Evolutionary conservation across 1,140 invertebrate species (phyloP).

Genomic region (Sitodiplosis mosellana): DNA sequence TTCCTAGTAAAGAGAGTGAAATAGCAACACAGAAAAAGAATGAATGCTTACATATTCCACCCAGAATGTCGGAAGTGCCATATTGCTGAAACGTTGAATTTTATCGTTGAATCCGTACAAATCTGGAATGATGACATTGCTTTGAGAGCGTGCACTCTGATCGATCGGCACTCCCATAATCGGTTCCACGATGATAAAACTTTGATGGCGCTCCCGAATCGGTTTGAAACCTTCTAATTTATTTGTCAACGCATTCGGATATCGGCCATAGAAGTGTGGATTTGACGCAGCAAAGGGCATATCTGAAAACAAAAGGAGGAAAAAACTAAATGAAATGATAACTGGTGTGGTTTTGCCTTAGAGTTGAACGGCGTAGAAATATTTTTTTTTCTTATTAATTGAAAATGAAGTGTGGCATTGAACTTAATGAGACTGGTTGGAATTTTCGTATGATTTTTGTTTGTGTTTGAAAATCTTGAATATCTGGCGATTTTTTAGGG

Average conservation of each 20-base stretch:
- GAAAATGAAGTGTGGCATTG: too few relatives aligned
- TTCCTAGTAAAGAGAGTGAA: too few relatives aligned
- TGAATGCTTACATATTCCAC: conserved; percentile 38
- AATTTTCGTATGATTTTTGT: too few relatives aligned
- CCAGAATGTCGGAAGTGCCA: conserved; percentile 37
- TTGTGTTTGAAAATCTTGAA: too few relatives aligned
- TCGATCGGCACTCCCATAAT: conserved; percentile 1
- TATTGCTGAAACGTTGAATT: conserved; percentile 30
- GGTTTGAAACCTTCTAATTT: conserved; percentile 36
- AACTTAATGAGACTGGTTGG: too few relatives aligned
- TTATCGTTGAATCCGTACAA: conserved; percentile 25
- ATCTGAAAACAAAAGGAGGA: conserved; percentile 24
- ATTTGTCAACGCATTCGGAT: conserved; percentile 18
- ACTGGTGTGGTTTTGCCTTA: too few relatives aligned
- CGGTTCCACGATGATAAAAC: conserved; percentile 36
- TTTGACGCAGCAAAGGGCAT: conserved; percentile 41
- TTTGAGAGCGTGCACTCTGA: conserved; percentile 2
- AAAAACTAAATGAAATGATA: too few relatives aligned
- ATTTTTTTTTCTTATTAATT: too few relatives aligned
- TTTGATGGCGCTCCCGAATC: conserved; percentile 32
- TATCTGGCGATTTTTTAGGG: too few relatives aligned
- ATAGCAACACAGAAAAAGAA: too few relatives aligned
- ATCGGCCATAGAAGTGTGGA: conserved; percentile 42
- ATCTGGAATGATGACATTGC: conserved; percentile 19
- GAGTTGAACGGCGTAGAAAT: too few relatives aligned